These are phyloP conservation scores for Malacosoma neustria DNA, from an alignment of 2,888 invertebrate species.

Conservation along the genomic window DNA sequence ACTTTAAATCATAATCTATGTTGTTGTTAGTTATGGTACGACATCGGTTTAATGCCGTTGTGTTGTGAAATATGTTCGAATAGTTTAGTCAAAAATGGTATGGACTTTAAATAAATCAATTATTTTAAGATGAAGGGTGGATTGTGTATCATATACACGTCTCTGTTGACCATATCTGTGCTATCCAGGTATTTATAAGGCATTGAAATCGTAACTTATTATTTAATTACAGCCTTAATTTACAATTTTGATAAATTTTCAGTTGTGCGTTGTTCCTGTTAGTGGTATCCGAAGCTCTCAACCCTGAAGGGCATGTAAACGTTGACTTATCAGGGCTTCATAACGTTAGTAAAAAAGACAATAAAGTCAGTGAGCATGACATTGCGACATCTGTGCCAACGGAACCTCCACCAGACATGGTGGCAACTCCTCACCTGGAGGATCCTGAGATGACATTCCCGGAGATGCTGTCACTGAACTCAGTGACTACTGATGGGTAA, in stretches of 20 bases:
- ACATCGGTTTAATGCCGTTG: slow-evolving; percentile 24
- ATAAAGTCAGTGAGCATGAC: slow-evolving; percentile 10
- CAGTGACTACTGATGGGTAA: slow-evolving; percentile 74
- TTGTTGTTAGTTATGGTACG: slow-evolving; percentile 20
- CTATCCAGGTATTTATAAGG: slow-evolving; percentile 66
- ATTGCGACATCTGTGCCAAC: not conserved
- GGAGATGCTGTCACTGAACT: slow-evolving; percentile 69
- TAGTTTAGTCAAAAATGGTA: slow-evolving; percentile 58
- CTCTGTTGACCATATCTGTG: slow-evolving; percentile 75
- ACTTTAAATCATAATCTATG: slow-evolving; percentile 23
- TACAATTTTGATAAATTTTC: slow-evolving; percentile 15
- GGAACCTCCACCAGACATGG: slow-evolving; percentile 4
- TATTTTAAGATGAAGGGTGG: slow-evolving; percentile 77
- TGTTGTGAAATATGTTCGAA: slow-evolving; percentile 44
- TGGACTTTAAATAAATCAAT: slow-evolving; percentile 61
- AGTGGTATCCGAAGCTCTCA: slow-evolving; percentile 74
- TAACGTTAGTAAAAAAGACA: slow-evolving; percentile 52
- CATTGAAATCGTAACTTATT: not conserved
- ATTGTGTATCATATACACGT: slow-evolving; percentile 74
- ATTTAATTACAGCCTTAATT: not conserved
- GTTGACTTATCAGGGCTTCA: slow-evolving; percentile 58
- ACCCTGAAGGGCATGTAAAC: slow-evolving; percentile 37
- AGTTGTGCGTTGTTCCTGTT: slow-evolving; percentile 76
- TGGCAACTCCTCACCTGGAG: slow-evolving; percentile 17
- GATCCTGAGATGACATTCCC: slow-evolving; percentile 64